phyloP scores from a whole-genome alignment of 2,113 vertebrate species.

The Lampris megalopsis region DNA sequence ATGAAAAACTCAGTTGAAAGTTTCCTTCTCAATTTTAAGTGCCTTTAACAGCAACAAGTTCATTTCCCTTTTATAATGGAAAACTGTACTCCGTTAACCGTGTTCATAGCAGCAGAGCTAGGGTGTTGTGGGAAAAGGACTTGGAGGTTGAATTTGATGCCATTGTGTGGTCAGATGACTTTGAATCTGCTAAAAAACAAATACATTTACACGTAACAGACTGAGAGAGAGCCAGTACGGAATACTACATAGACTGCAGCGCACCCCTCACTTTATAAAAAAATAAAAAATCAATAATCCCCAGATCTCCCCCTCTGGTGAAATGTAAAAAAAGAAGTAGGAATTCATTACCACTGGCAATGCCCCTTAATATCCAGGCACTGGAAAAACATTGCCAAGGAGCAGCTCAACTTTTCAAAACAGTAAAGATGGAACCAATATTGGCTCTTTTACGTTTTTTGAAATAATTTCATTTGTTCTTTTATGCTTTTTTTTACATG shows the following conservation, averaged over 20 bases:
- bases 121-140: no score
- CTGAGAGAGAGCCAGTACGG: background rate
- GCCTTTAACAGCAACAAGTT: background rate
- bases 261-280: background rate
- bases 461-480: no score
- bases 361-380: background rate
- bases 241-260: background rate
- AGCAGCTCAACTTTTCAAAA: conserved; percentile 1
- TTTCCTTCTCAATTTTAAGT: background rate
- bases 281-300: background rate
- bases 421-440: background rate
- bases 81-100: background rate
- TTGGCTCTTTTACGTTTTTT: background rate
- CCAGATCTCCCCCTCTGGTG: background rate
- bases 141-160: no score
- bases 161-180: background rate
- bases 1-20: background rate
- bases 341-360: no score
- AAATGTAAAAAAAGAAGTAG: background rate
- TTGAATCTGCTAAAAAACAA: conserved; percentile 2
- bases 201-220: background rate
- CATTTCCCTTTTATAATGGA: no score
- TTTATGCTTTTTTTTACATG: no score
- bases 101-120: no score
- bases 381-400: background rate